Evolutionary conservation across 1,140 invertebrate species (phyloP).

Genomic region (Paraescarpia echinospica): DNA sequence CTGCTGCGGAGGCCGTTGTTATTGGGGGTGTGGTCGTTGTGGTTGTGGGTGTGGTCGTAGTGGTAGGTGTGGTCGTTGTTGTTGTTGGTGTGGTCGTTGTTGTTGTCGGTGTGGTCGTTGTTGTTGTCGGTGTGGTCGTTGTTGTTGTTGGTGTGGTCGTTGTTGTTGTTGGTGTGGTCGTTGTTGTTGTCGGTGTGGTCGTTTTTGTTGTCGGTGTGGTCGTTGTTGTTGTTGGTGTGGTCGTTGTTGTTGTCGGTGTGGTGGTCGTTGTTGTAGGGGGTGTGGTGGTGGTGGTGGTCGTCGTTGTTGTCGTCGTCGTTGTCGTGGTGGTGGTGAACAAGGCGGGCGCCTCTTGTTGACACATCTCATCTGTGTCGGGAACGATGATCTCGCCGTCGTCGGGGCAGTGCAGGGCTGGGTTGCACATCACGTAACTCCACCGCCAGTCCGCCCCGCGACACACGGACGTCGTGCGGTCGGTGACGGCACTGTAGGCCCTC

Average conservation of each 20-base stretch:
- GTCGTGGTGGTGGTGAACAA: conserved; percentile 15
- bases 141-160: not conserved
- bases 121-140: not conserved
- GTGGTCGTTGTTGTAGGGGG: not conserved
- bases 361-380: not conserved
- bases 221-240: conserved; percentile 7
- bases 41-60: conserved; percentile 4
- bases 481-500: not conserved
- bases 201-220: not conserved
- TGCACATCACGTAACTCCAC: not conserved
- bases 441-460: not conserved
- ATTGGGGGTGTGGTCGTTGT: conserved; percentile 3
- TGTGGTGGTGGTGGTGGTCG: conserved; percentile 9
- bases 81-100: not conserved
- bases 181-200: not conserved
- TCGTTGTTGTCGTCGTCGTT: not conserved
- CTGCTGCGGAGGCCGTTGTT: not conserved
- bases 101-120: not conserved
- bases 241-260: not conserved
- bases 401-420: not conserved
- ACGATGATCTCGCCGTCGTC: not conserved
- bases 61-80: not conserved
- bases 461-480: not conserved
- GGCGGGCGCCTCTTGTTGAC: not conserved
- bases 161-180: conserved; percentile 11